These are phyloP conservation scores for Sisyra nigra DNA, from an alignment of 2,888 invertebrate species.

Conservation along the genomic window DNA sequence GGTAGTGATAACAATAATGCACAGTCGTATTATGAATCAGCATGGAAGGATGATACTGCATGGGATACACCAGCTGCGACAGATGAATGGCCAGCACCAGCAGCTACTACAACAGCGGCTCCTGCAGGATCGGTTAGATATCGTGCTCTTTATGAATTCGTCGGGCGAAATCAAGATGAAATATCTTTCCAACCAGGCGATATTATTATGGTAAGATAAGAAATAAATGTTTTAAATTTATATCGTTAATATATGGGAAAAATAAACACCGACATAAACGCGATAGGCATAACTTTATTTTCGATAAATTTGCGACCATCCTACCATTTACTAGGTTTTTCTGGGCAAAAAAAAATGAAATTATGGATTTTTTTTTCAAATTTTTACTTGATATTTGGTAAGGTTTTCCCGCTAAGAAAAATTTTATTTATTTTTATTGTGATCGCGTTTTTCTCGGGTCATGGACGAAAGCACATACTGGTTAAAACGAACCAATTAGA, in stretches of 20 bases:
- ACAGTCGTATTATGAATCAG: constrained; percentile 29
- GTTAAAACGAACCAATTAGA: too few species aligned
- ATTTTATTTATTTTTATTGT: too few species aligned
- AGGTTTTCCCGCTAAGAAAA: too few species aligned
- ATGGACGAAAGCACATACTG: too few species aligned
- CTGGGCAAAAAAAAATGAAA: too few species aligned
- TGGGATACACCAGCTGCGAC: constrained; percentile 33
- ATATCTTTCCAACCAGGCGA: constrained; percentile 89
- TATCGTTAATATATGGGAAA: background rate
- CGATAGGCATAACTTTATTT: constrained; percentile 13
- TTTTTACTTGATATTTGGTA: too few species aligned
- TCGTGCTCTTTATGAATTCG: constrained; percentile 87
- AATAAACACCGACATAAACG: background rate
- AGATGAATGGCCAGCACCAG: constrained; percentile 29
- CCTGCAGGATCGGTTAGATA: constrained; percentile 46
- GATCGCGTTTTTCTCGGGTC: too few species aligned
- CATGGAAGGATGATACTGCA: constrained; percentile 40
- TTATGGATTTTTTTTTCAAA: too few species aligned
- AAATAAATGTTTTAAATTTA: background rate
- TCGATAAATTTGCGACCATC: too few species aligned
- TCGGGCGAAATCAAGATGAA: constrained; percentile 82
- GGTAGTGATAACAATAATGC: constrained; percentile 18
- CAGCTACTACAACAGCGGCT: constrained; percentile 22
- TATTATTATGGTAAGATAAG: constrained; percentile 53
- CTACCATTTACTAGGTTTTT: too few species aligned